A percentile compares a stretch with the other conserved stretches of the same genome.
Evolutionary conservation across 1,140 invertebrate genomes (phyloP).

Genomic region (Drosophila insularis): DNA sequence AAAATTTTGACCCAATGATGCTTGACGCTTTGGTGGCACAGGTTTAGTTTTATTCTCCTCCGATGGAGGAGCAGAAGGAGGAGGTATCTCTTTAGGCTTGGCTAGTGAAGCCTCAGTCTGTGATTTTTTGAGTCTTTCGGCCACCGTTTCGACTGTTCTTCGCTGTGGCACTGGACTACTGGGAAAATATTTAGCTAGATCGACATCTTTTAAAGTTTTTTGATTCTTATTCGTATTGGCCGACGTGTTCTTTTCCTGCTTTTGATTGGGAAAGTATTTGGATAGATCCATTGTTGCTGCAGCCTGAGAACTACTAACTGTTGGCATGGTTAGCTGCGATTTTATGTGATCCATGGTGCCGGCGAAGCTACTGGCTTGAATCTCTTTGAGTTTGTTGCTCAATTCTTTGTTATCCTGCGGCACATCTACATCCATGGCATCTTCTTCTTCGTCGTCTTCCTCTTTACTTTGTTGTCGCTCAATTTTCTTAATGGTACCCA

Average conservation of each 20-base stretch:
- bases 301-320: slow-evolving; percentile 62
- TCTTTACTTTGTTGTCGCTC: slow-evolving; percentile 49
- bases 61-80: no score
- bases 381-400: slow-evolving; percentile 67
- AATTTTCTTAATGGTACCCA: slow-evolving; percentile 58
- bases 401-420: slow-evolving; percentile 46
- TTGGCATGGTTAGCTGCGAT: slow-evolving; percentile 70
- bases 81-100: slow-evolving; percentile 16
- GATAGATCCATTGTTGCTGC: slow-evolving; percentile 66
- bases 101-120: slow-evolving; percentile 61
- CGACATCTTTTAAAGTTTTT: slow-evolving; percentile 77
- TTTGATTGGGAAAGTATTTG: slow-evolving; percentile 81
- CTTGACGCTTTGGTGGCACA: slow-evolving; percentile 54
- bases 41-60: slow-evolving; percentile 36
- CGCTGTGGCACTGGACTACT: slow-evolving; percentile 72
- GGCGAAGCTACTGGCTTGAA: slow-evolving; percentile 75
- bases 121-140: slow-evolving; percentile 69
- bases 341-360: slow-evolving; percentile 79
- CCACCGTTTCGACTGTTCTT: slow-evolving; percentile 67
- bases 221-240: slow-evolving; percentile 74
- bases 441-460: slow-evolving; percentile 34
- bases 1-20: slow-evolving; percentile 54
- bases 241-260: slow-evolving; percentile 62
- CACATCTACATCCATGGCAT: slow-evolving; percentile 46
- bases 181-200: slow-evolving; percentile 80